Evolutionary conservation across 2,113 vertebrate species (phyloP).

Genomic region (Tetraodon nigroviridis): DNA sequence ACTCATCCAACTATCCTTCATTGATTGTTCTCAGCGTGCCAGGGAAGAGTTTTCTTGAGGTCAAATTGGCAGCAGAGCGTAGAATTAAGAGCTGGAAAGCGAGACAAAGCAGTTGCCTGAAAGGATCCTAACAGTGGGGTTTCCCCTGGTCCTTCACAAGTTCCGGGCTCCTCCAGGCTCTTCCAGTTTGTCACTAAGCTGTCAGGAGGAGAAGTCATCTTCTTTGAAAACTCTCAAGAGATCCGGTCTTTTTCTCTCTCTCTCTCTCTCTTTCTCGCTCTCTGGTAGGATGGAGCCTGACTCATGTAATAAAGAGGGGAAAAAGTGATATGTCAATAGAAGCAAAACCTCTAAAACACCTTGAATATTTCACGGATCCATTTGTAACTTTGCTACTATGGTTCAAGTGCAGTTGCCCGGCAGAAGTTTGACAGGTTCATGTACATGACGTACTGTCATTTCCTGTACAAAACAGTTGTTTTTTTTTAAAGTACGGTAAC

Average conservation of each 20-base stretch:
- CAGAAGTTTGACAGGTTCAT: constrained; percentile 21
- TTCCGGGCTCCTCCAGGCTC: constrained; percentile 54
- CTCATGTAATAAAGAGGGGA: constrained; percentile 40
- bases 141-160: constrained; percentile 44
- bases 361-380: constrained; percentile 38
- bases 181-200: constrained; percentile 47
- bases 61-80: constrained; percentile 47
- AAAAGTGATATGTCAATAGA: constrained; percentile 49
- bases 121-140: constrained; percentile 51
- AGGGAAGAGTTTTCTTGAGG: constrained; percentile 50
- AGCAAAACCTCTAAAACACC: constrained; percentile 36
- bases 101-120: constrained; percentile 41
- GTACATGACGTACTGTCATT: neutral
- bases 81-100: constrained; percentile 43
- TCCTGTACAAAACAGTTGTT: neutral
- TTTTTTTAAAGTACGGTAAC: too few relatives aligned
- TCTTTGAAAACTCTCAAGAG: constrained; percentile 51
- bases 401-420: constrained; percentile 33
- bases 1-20: constrained; percentile 31
- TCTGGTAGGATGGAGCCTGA: constrained; percentile 37
- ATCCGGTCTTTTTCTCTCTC: too few relatives aligned
- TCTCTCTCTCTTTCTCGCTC: too few relatives aligned
- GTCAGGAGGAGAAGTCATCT: constrained; percentile 52
- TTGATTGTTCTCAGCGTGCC: constrained; percentile 33
- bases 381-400: constrained; percentile 45